phyloP scores from a whole-genome alignment of 2,113 vertebrate genomes.

The Mystacornis crossleyi region DNA sequence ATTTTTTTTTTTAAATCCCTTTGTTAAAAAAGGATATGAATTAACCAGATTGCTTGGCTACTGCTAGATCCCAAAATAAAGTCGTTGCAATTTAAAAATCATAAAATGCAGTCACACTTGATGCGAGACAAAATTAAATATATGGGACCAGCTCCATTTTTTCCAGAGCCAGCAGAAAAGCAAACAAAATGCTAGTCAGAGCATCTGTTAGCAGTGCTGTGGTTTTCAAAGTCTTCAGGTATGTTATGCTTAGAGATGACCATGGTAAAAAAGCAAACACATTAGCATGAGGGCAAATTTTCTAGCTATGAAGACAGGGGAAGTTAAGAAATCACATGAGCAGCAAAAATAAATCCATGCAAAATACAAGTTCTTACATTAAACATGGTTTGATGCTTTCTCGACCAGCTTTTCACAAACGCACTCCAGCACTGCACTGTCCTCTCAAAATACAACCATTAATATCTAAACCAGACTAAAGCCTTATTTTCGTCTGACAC shows the following conservation, averaged over 20 bases:
- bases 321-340: background rate
- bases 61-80: slow-evolving; percentile 41
- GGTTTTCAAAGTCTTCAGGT: slow-evolving; percentile 16
- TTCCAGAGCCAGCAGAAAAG: slow-evolving; percentile 32
- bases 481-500: background rate
- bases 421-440: background rate
- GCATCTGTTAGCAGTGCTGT: slow-evolving; percentile 3
- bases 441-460: background rate
- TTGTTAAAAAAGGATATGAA: slow-evolving; percentile 43
- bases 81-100: slow-evolving; percentile 9
- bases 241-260: background rate
- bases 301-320: background rate
- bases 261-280: background rate
- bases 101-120: slow-evolving; percentile 8
- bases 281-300: background rate
- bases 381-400: background rate
- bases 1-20: background rate
- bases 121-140: slow-evolving; percentile 16
- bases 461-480: background rate
- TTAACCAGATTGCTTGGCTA: slow-evolving; percentile 46
- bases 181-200: slow-evolving; percentile 29
- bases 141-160: background rate
- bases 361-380: background rate
- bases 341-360: background rate
- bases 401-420: background rate